Percentiles rank a stretch among this genome's conserved stretches.
phyloP scores from a whole-genome alignment of 2,797 vertebrate genomes.

The Melanotaenia trifasciata region DNA sequence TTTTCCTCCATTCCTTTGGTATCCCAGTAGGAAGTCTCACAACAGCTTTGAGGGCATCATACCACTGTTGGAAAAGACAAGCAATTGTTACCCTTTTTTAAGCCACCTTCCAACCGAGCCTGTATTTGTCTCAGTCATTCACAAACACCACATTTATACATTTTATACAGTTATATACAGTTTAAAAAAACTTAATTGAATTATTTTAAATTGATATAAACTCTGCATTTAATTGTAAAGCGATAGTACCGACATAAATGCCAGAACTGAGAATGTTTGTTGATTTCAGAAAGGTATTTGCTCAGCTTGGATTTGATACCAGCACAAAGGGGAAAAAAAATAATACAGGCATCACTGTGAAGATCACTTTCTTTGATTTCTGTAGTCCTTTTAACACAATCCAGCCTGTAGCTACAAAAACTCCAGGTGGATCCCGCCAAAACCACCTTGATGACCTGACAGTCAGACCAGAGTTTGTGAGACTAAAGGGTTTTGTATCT shows the following conservation, averaged over 20 bases:
- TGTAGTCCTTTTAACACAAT: neutral
- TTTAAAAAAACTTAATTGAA: too few relatives aligned
- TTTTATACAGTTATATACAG: too few relatives aligned
- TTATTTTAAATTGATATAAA: too few relatives aligned
- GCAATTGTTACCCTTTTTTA: neutral
- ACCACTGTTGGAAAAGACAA: conserved; percentile 86
- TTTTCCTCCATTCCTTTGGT: conserved; percentile 96
- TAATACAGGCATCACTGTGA: neutral
- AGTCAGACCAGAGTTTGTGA: neutral
- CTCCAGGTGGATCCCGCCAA: neutral
- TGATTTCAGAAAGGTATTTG: neutral
- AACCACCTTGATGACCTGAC: neutral
- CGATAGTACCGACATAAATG: too few relatives aligned
- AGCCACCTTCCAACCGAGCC: neutral
- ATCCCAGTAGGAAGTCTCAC: conserved; percentile 95
- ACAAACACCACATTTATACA: neutral
- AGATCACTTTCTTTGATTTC: neutral
- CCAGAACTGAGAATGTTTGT: too few relatives aligned
- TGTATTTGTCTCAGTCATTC: neutral
- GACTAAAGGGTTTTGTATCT: too few relatives aligned
- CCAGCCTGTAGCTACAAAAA: neutral
- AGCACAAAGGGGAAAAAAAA: neutral
- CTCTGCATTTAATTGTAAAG: too few relatives aligned
- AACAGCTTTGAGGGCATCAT: conserved; percentile 96
- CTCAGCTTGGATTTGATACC: neutral